Base-by-base conservation (phyloP, 30 jellyfish, hydroid and myxozoan genomes). In the Hydractinia symbiolongicarpus region DNA sequence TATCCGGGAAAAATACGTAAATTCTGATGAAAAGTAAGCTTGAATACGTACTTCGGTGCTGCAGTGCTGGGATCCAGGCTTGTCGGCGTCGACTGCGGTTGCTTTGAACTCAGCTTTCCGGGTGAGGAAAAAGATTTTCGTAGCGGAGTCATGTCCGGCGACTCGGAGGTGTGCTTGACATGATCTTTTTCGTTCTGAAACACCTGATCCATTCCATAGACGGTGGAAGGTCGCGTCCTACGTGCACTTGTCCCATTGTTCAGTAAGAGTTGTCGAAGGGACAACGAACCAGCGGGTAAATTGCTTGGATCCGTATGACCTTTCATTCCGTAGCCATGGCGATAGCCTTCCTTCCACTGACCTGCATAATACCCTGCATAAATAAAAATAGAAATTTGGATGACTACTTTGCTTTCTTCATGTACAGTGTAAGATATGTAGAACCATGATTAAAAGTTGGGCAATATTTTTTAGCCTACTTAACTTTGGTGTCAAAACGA, bases 241-340 rank as follows among this genome's bases (percentile, higher is more conserved):
- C 44, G 44, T 30, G 44, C 2, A 6, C 19, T 64, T 64, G 19
- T 4, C 40, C 74, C 74, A 64, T 4, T n/a, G 16, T 30, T 30
- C 44, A 71, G 6, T 14, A 74, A 61, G 8, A 57, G 62, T 51
- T 72, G 81, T 30, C 61, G 81, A 9, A 67, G 30, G 19, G 85
- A 83, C 7, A 52, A 11, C 6, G 87, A 50, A 66, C 90, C 87
- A 16, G 55, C 87, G 10, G 19, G 66, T 8, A 79, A 64, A 21
- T 79, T 21, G 44, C 56, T 57, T 40, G n/a, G n/a, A 56, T 83
- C 85, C 8, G 90, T 66, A n/a, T 82, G 72, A 6, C 81, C 95
- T 19, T 89, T 95, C 67, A 94, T 84, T 11, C 99, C 99, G 67
- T 69, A 94, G 58, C 99, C 99, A 88, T 75, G 75, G n/a, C 99